Base-by-base conservation (phyloP, 2,797 vertebrate species). In the Heterohyrax brucei region DNA sequence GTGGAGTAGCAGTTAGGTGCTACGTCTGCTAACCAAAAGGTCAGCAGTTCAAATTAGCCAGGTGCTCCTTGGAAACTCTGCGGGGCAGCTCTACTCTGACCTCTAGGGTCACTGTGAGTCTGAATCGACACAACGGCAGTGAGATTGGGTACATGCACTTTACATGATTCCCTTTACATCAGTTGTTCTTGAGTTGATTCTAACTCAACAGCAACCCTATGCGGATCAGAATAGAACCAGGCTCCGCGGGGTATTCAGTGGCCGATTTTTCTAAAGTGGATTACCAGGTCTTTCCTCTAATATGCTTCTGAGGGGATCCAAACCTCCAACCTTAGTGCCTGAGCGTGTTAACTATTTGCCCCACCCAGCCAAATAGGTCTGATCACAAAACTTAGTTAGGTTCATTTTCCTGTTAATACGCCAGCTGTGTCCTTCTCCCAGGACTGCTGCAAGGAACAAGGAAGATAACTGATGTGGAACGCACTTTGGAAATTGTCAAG, bases 401-500 rank as follows among this genome's bases (percentile, higher is more conserved):
- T 10, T 84, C 30, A 24, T 82, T 81, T 62, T 26, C 61, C 87
- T 89, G 72, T 72, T 66, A 93, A 48, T 79, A 85, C 48, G 73
- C 70, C 56, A 44, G 30, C 2, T 10, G 50, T 66, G 50, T 86
- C 44, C 64, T 59, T 88, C 75, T 88, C 33, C 80, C 83, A 66
- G 68, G 66, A n/a, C 83, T 82, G 50, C 5, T 19, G 18, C 9
- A 83, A 92, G 44, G 9, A 93, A 39, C 21, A 59, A 92, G 39
- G 24, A 91, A 95, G 44, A 48, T 61, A 94, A 80, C 48, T 80
- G 19, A 82, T 44, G 70, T 73, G 62, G 12, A 76, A 64, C 53
- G 56, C 4, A 56, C 33, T 91, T 62, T 50, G 66, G 72, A 91
- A 92, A 93, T 94, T 62, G 68, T 82, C 90, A 94, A 93, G 66